Conservation (phyloP, 2,888 invertebrate species). For the Creontiades dilutus region DNA sequence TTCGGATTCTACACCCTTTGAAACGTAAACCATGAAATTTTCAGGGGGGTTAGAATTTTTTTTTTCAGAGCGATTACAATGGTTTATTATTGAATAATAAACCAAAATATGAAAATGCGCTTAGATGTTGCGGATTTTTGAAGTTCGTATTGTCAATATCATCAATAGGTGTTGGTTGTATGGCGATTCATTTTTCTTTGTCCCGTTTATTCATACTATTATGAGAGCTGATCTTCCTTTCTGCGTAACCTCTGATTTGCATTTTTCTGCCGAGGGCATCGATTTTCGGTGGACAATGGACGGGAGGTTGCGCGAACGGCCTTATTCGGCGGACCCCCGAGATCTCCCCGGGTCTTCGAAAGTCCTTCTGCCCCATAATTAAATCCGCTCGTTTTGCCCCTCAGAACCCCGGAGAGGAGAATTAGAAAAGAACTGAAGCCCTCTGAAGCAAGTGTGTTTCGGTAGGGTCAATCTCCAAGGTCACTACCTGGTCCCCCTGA, state of each 20-base stretch:
- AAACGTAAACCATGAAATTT: too few relatives aligned
- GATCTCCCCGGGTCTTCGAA: slow-evolving; percentile 16
- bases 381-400: slow-evolving; percentile 50
- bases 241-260: neutral
- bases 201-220: too few relatives aligned
- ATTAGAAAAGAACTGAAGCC: slow-evolving; percentile 28
- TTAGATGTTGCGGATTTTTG: too few relatives aligned
- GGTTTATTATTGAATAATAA: too few relatives aligned
- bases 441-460: slow-evolving; percentile 62
- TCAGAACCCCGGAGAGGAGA: slow-evolving; percentile 33
- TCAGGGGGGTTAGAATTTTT: too few relatives aligned
- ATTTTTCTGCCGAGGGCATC: neutral
- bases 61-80: too few relatives aligned
- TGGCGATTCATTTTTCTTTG: too few relatives aligned
- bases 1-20: too few relatives aligned
- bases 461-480: slow-evolving; percentile 68
- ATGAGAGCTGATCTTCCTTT: neutral
- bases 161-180: too few relatives aligned
- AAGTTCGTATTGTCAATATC: too few relatives aligned
- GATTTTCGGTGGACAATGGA: slow-evolving; percentile 17
- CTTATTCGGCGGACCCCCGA: neutral
- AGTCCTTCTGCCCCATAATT: slow-evolving; percentile 54
- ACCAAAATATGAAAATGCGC: too few relatives aligned
- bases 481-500: slow-evolving; percentile 76
- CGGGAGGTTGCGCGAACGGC: slow-evolving; percentile 5